A percentile compares a stretch with the other conserved stretches of the same genome.
phyloP scores from a whole-genome alignment of 2,797 vertebrate genomes.

The Hipposideros larvatus region DNA sequence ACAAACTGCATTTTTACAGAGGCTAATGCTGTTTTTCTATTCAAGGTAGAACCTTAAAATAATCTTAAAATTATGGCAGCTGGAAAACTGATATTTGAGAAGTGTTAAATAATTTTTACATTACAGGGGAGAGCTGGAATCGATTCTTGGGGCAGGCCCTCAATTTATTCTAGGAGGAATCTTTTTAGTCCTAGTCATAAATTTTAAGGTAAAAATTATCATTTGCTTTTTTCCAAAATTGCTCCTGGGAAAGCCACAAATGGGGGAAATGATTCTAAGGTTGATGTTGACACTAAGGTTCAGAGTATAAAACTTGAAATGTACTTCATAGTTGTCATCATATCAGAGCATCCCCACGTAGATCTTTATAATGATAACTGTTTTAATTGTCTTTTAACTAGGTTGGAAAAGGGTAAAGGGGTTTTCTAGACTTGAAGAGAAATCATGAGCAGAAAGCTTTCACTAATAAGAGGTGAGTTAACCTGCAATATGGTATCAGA shows the following conservation, averaged over 20 bases:
- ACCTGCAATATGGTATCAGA: background rate
- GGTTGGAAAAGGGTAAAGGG: background rate
- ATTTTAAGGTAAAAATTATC: constrained; percentile 12
- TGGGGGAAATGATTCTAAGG: background rate
- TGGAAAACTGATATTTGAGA: background rate
- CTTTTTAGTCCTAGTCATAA: background rate
- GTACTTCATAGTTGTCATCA: background rate
- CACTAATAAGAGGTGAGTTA: background rate
- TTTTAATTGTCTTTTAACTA: background rate
- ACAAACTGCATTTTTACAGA: background rate
- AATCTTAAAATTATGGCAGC: background rate
- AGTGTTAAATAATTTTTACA: background rate
- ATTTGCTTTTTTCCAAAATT: background rate
- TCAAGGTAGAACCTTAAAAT: background rate
- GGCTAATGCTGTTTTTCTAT: background rate
- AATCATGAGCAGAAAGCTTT: background rate
- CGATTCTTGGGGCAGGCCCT: background rate
- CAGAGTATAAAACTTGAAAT: background rate
- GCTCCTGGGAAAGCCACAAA: background rate
- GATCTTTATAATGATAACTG: background rate
- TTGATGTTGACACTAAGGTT: background rate
- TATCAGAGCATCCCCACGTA: background rate
- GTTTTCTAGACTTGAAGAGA: background rate
- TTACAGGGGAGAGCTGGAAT: background rate
- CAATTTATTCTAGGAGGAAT: background rate